Conservation (phyloP, 2,888 invertebrate species). For the Andrena hattorfiana region DNA sequence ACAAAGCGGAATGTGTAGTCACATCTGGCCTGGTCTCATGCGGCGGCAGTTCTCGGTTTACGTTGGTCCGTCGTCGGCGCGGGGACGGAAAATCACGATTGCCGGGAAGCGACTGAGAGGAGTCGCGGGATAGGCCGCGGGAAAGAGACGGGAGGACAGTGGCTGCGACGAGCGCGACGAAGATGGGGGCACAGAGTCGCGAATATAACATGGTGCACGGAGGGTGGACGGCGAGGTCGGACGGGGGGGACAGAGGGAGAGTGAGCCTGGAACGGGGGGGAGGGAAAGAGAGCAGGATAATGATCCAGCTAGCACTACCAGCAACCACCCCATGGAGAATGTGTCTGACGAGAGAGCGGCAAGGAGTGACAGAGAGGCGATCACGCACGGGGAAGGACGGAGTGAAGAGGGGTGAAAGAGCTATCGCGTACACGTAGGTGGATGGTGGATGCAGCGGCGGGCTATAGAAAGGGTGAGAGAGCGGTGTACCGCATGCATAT, state of each 20-base stretch:
- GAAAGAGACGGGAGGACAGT: background rate
- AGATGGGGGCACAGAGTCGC: slow-evolving; percentile 19
- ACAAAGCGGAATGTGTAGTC: slow-evolving; percentile 80
- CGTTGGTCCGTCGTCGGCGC: slow-evolving; percentile 69
- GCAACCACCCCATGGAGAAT: slow-evolving; percentile 64
- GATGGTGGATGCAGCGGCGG: slow-evolving; percentile 48
- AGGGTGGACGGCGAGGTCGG: background rate
- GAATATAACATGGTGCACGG: slow-evolving; percentile 9
- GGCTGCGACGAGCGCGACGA: slow-evolving; percentile 1
- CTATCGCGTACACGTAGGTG: slow-evolving; percentile 55
- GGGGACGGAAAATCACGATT: slow-evolving; percentile 81
- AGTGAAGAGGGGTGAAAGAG: slow-evolving; percentile 16
- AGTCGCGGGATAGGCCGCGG: slow-evolving; percentile 15
- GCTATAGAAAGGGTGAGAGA: slow-evolving; percentile 66
- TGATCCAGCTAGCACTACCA: slow-evolving; percentile 68
- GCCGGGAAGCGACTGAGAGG: slow-evolving; percentile 63
- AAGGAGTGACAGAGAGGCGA: slow-evolving; percentile 18
- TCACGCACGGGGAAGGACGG: slow-evolving; percentile 12
- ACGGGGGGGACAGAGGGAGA: background rate
- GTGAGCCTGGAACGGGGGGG: slow-evolving; percentile 19
- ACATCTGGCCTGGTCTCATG: slow-evolving; percentile 81
- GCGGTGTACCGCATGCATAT: slow-evolving; percentile 77
- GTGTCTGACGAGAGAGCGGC: slow-evolving; percentile 49
- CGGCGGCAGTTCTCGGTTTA: slow-evolving; percentile 77
- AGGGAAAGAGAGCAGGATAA: slow-evolving; percentile 66